phyloP scores from a whole-genome alignment of 2,797 vertebrate genomes.

The Jordanella pulchra region DNA sequence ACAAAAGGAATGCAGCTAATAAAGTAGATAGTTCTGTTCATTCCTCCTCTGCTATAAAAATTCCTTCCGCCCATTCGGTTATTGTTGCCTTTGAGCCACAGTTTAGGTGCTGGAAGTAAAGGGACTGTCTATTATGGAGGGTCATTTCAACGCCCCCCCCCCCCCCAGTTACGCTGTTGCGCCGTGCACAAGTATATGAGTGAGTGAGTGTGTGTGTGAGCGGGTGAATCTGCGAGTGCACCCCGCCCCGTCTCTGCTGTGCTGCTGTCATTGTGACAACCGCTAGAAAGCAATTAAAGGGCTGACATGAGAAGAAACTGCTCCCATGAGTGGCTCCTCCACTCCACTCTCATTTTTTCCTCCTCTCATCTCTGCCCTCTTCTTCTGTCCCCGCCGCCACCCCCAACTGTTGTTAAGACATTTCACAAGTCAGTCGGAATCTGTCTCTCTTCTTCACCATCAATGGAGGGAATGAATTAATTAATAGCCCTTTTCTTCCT shows the following conservation, averaged over 20 bases:
- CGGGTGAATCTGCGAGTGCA: slow-evolving; percentile 9
- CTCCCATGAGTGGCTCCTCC: slow-evolving; percentile 65
- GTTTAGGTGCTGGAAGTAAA: slow-evolving; percentile 25
- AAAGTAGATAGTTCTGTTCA: slow-evolving; percentile 40
- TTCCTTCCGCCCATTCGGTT: slow-evolving; percentile 36
- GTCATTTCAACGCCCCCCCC: slow-evolving; percentile 46
- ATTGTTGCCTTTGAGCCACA: slow-evolving; percentile 56
- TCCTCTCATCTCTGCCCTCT: slow-evolving; percentile 58
- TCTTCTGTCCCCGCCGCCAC: slow-evolving; percentile 27
- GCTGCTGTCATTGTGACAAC: slow-evolving; percentile 75
- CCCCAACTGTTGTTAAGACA: slow-evolving; percentile 26
- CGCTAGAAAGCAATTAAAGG: slow-evolving; percentile 77
- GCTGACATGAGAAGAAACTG: slow-evolving; percentile 72
- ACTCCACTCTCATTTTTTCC: slow-evolving; percentile 66
- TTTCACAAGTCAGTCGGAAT: slow-evolving; percentile 37
- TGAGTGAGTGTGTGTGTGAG: background rate
- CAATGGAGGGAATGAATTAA: slow-evolving; percentile 26
- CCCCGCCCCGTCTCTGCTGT: slow-evolving; percentile 55
- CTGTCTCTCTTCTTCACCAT: slow-evolving; percentile 18
- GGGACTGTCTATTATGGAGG: slow-evolving; percentile 38
- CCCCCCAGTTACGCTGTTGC: slow-evolving; percentile 43
- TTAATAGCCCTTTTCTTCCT: background rate
- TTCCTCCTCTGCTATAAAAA: slow-evolving; percentile 43
- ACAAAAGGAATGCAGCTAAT: slow-evolving; percentile 50
- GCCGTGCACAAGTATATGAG: background rate